Percentiles rank a stretch among this genome's conserved stretches.
Evolutionary conservation across 2,797 vertebrate genomes (phyloP).

Genomic region (Diglossa cyanea): DNA sequence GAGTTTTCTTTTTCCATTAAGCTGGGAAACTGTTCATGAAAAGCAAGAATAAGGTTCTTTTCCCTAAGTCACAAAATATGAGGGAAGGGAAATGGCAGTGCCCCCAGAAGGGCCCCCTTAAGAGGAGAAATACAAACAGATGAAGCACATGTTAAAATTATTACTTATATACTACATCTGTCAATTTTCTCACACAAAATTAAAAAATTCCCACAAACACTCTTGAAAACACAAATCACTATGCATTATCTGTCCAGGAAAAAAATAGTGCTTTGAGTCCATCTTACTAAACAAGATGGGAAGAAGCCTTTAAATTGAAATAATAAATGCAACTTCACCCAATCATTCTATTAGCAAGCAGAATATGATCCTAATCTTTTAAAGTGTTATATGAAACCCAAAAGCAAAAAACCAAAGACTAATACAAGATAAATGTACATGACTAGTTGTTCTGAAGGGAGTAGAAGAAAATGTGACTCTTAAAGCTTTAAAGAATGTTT

Average conservation of each 20-base stretch:
- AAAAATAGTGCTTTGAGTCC: neutral
- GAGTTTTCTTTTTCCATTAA: neutral
- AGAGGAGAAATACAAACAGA: neutral
- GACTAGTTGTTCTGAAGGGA: neutral
- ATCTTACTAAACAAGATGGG: neutral
- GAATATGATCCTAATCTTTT: neutral
- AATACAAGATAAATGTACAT: neutral
- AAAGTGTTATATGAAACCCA: neutral
- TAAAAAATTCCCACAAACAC: neutral
- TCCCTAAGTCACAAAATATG: neutral
- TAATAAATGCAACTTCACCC: neutral
- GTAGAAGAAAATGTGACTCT: neutral
- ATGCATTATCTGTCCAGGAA: neutral
- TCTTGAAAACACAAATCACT: neutral
- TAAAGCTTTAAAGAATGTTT: neutral
- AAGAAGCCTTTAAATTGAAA: neutral
- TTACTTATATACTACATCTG: neutral
- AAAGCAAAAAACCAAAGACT: neutral
- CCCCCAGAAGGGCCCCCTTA: neutral
- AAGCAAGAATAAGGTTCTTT: neutral
- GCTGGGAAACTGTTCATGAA: neutral
- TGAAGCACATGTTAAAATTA: neutral
- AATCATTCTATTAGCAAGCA: neutral
- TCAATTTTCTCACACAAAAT: neutral
- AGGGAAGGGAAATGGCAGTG: neutral